Base-by-base conservation (phyloP, 2,888 invertebrate genomes). In the Mycogona germanica region DNA sequence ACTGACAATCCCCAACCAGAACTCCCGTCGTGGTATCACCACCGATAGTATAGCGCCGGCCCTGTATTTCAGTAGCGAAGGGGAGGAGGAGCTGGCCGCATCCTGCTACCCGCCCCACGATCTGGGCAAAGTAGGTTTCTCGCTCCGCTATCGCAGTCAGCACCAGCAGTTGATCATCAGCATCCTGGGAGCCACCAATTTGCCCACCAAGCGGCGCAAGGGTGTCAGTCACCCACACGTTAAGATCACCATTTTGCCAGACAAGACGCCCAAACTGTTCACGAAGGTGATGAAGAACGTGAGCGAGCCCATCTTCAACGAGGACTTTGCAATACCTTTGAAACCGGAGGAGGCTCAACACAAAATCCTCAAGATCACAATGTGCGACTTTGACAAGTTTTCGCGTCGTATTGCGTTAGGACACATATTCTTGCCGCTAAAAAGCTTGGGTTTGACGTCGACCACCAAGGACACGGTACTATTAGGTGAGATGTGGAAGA, bases 331-430 rank as follows among this genome's bases (percentile, higher is more conserved):
- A 3, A 37, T 54, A 23, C 23, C 37, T 1, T 19, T 56, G 40
- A 21, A 47, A 17, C 45, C 52, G 23, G 56, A 57, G 1, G 44
- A 57, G n/a, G 47, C 61, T 1, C 55, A 46, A 9, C 55, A 55
- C 14, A 59, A 59, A 44, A 57, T 65, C 3, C 50, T 60, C 7
- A 61, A 61, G 26, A 59, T 71, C 41, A 67, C 68, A 7, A 65
- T 70, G 12, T 70, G 68, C 60, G 70, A 69, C 59, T 65, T 69
- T 12, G 71, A 71, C 60, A 65, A 62, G 51, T 62, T 68, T 29
- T 64, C 67, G 4, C 59, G 70, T 19, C 66, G 69, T 37, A 66
- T 67, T 55, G 64, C 66, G 1, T 60, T 70, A 1, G 71, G 71
- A 42, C 68, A 70, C 60, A 66, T 66, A 45, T 58, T 67, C 19